These are phyloP conservation scores for Agonum fuliginosum DNA, from an alignment of 2,888 invertebrate species.

Conservation along the genomic window DNA sequence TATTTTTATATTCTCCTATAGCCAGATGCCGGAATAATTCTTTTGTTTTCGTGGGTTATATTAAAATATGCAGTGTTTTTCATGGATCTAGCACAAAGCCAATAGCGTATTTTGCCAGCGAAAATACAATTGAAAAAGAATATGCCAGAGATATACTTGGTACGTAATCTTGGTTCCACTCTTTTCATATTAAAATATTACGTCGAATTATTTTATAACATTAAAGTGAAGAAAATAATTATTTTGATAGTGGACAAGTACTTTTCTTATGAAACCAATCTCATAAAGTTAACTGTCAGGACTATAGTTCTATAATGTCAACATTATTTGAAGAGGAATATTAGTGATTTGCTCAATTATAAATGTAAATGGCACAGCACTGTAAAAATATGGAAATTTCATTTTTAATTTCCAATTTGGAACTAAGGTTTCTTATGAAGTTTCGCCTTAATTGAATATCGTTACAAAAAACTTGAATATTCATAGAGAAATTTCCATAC, in stretches of 20 bases:
- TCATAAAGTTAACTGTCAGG: too few species aligned
- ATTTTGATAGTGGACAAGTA: too few species aligned
- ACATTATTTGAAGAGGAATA: too few species aligned
- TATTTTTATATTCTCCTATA: not conserved
- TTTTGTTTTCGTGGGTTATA: not conserved
- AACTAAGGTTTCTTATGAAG: not conserved
- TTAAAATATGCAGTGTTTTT: not conserved
- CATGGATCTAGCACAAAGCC: not conserved
- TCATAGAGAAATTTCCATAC: conserved; percentile 28
- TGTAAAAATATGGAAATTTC: too few species aligned
- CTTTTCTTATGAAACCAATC: too few species aligned
- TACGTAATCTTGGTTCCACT: not conserved
- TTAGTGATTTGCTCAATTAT: too few species aligned
- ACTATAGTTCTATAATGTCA: too few species aligned
- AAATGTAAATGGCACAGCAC: too few species aligned
- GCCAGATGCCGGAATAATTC: not conserved
- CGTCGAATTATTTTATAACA: not conserved
- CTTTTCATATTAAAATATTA: not conserved
- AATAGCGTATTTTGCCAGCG: not conserved
- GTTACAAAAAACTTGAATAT: conserved; percentile 28
- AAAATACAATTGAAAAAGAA: not conserved
- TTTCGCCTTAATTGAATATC: conserved; percentile 11
- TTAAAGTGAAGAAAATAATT: not conserved
- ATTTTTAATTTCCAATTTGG: not conserved
- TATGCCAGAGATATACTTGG: not conserved